Evolutionary conservation across 1,140 invertebrate species (phyloP).

Genomic region (Microplitis mediator): DNA sequence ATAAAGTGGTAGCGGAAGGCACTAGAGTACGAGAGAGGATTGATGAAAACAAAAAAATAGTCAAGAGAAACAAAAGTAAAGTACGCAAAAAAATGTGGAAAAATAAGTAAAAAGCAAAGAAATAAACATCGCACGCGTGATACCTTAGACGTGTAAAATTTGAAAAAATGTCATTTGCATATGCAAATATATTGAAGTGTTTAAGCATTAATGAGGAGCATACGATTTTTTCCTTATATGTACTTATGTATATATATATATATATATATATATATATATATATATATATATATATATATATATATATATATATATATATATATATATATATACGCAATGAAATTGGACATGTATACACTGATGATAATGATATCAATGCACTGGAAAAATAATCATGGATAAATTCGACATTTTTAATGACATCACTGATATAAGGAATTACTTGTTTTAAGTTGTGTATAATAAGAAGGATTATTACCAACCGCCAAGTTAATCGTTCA

Average conservation of each 20-base stretch:
- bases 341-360: no score
- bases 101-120: constrained; percentile 10
- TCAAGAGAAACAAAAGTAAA: constrained; percentile 11
- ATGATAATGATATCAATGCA: background rate
- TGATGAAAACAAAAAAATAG: constrained; percentile 14
- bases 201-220: constrained; percentile 21
- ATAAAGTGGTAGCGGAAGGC: background rate
- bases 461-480: no score
- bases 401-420: constrained; percentile 1
- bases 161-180: constrained; percentile 35
- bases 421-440: background rate
- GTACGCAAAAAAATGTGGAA: constrained; percentile 10
- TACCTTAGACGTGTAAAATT: constrained; percentile 29
- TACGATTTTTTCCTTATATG: background rate
- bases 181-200: constrained; percentile 36
- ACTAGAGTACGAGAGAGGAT: background rate
- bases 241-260: no score
- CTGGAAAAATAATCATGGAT: background rate
- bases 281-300: no score
- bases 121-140: no score
- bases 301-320: no score
- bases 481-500: no score
- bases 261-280: no score
- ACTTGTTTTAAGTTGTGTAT: no score
- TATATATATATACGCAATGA: no score